Evolutionary conservation across 2,888 invertebrate species (phyloP).

Genomic region (Caenorhabditis angaria): DNA sequence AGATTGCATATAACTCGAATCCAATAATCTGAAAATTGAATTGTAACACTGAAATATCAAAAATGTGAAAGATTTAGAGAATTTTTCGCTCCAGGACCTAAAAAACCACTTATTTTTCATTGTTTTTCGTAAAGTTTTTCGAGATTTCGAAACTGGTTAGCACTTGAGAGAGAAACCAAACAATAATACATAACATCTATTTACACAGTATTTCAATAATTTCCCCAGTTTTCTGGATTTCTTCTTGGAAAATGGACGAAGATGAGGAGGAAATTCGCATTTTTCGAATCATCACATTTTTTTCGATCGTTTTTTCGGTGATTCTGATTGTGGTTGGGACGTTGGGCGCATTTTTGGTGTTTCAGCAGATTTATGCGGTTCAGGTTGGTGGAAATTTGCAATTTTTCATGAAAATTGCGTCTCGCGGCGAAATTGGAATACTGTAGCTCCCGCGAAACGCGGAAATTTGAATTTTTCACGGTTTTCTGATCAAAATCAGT

Average conservation of each 20-base stretch:
- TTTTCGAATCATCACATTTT: conserved; percentile 18
- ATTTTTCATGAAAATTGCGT: too few relatives aligned
- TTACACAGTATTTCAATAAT: not conserved
- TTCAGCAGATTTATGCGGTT: conserved; percentile 16
- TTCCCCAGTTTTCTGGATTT: not conserved
- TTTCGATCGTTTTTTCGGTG: conserved; percentile 32
- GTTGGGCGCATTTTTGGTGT: conserved; percentile 14
- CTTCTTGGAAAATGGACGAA: too few relatives aligned
- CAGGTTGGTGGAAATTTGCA: conserved; percentile 14
- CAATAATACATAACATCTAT: too few relatives aligned
- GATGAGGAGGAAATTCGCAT: conserved; percentile 32
- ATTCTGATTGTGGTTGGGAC: conserved; percentile 7
- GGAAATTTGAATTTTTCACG: not conserved
- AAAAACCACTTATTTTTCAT: too few relatives aligned
- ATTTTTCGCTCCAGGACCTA: too few relatives aligned
- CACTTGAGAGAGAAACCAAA: too few relatives aligned
- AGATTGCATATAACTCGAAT: too few relatives aligned
- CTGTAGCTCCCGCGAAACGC: too few relatives aligned
- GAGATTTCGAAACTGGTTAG: not conserved
- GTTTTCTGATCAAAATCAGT: not conserved
- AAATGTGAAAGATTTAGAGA: too few relatives aligned
- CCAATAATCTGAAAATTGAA: too few relatives aligned
- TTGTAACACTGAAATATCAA: too few relatives aligned
- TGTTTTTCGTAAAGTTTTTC: not conserved
- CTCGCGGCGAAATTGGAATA: too few relatives aligned